A percentile compares a stretch with the other conserved stretches of the same genome.
phyloP scores from a whole-genome alignment of 1,140 invertebrate genomes.

The Eueides isabella region DNA sequence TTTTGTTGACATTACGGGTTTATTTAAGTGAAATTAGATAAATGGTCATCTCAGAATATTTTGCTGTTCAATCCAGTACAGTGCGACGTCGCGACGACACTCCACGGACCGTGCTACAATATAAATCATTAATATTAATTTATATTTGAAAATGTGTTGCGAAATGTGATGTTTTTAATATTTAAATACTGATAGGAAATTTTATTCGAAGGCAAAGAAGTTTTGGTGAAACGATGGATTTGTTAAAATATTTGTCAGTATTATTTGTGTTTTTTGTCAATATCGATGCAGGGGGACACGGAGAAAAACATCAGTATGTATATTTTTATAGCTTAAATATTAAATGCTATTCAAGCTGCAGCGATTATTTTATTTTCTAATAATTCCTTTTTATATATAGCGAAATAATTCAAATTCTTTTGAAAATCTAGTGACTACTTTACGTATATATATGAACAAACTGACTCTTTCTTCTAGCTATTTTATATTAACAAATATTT shows the following conservation, averaged over 20 bases:
- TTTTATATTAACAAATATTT: too few relatives aligned
- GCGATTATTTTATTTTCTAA: too few relatives aligned
- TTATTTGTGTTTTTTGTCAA: constrained; percentile 59
- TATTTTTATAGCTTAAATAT: constrained; percentile 6
- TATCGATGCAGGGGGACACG: constrained; percentile 67
- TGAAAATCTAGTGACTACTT: too few relatives aligned
- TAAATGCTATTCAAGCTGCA: neutral
- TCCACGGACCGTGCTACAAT: neutral
- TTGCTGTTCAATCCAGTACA: constrained; percentile 61
- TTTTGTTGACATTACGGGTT: constrained; percentile 78
- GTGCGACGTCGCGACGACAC: constrained; percentile 47
- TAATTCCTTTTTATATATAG: too few relatives aligned
- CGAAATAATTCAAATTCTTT: too few relatives aligned
- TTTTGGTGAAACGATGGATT: constrained; percentile 52
- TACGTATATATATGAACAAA: too few relatives aligned
- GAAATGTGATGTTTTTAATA: neutral
- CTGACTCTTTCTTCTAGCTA: too few relatives aligned
- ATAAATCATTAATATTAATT: neutral
- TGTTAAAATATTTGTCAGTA: constrained; percentile 59
- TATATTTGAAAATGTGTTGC: neutral
- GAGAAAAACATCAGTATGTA: constrained; percentile 69
- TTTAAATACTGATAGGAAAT: neutral
- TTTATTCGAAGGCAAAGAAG: neutral
- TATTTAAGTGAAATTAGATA: constrained; percentile 81
- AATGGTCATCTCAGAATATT: constrained; percentile 75